phyloP scores from a whole-genome alignment of 2,888 invertebrate species.

The Habrosyne pyritoides region DNA sequence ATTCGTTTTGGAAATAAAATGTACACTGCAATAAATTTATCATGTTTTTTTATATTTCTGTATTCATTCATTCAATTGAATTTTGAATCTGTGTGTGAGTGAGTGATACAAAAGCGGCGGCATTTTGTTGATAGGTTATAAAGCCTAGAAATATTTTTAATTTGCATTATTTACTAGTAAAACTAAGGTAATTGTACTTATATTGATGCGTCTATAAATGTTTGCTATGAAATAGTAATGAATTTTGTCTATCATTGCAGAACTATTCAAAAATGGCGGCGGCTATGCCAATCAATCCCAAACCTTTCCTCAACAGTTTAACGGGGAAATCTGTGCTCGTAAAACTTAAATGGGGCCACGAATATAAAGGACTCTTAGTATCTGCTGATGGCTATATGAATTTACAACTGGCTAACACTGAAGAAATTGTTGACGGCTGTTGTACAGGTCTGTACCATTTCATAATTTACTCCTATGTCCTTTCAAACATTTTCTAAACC shows the following conservation, averaged over 20 bases:
- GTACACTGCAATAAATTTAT: no score
- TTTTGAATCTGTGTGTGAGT: no score
- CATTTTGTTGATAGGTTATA: constrained; percentile 8
- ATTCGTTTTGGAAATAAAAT: no score
- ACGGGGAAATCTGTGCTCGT: constrained; percentile 99
- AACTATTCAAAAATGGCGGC: constrained; percentile 85
- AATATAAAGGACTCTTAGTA: constrained; percentile 98
- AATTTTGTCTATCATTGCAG: neutral
- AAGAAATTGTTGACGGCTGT: constrained; percentile 97
- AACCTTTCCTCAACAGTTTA: constrained; percentile 98
- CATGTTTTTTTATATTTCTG: no score
- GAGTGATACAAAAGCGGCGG: neutral
- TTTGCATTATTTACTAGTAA: neutral
- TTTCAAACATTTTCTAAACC: no score
- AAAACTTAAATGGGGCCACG: constrained; percentile 99
- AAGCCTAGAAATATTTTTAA: constrained; percentile 2
- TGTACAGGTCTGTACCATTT: constrained; percentile 87
- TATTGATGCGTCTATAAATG: neutral
- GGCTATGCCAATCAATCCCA: constrained; percentile 98
- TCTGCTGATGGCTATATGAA: constrained; percentile 99
- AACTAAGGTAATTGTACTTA: neutral
- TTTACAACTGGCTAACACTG: constrained; percentile 97
- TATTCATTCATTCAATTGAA: no score
- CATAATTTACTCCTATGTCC: no score
- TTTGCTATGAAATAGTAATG: constrained; percentile 22